phyloP scores from a whole-genome alignment of 92 coral and sea anemone genomes.

The Micromussa lordhowensis region DNA sequence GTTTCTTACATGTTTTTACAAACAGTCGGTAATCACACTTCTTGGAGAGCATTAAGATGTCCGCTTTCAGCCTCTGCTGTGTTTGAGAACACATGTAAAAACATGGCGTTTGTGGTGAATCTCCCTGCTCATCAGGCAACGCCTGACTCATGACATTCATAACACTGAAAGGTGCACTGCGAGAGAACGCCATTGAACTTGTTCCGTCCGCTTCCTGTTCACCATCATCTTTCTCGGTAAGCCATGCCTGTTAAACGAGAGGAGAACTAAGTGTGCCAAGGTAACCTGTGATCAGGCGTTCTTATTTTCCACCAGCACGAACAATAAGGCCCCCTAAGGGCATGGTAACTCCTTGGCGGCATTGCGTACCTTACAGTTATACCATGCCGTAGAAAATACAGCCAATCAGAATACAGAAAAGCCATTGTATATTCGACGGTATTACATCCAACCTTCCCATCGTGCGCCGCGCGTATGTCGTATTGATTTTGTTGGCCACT shows the following conservation, averaged over 20 bases:
- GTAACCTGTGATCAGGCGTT: neutral
- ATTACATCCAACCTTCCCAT: too few relatives aligned
- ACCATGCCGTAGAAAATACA: neutral
- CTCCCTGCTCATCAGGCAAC: conserved; percentile 28
- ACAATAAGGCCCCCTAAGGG: neutral
- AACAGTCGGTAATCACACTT: conserved; percentile 61
- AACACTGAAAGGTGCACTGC: conserved; percentile 52
- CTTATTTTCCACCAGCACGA: neutral
- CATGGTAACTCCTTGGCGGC: neutral
- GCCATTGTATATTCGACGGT: too few relatives aligned
- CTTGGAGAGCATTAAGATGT: conserved; percentile 51
- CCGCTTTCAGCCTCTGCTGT: conserved; percentile 30
- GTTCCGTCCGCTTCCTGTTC: conserved; percentile 11
- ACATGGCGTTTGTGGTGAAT: conserved; percentile 38
- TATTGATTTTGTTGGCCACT: too few relatives aligned
- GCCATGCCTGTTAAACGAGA: conserved; percentile 47
- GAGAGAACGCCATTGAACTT: conserved; percentile 14
- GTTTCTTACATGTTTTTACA: conserved; percentile 53
- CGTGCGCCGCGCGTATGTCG: too few relatives aligned
- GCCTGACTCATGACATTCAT: conserved; percentile 30
- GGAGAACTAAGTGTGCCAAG: neutral
- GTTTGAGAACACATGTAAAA: conserved; percentile 56
- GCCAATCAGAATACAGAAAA: neutral
- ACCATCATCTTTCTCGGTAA: conserved; percentile 1
- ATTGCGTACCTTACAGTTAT: too few relatives aligned